Base-by-base conservation (phyloP, 2,113 vertebrate species). In the Bombycilla garrulus region DNA sequence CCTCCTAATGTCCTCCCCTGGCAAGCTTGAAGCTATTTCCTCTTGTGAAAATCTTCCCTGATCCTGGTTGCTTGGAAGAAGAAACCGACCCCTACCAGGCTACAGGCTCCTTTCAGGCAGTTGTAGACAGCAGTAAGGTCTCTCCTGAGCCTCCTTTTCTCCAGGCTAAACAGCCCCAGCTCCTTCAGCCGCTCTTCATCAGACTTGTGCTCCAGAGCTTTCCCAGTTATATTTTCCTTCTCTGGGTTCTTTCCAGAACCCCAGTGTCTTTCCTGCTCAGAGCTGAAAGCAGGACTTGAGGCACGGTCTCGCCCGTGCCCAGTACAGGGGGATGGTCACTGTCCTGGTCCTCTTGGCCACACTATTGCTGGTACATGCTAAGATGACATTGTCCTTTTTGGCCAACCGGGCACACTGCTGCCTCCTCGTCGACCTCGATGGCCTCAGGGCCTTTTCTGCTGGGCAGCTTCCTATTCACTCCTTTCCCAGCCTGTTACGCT, bases 71-170 rank as follows among this genome's bases (percentile, higher is more conserved):
- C 28, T 12, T 48, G 44, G 31, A 29, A 48, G 74, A 60, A 31
- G 31, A 23, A 26, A 11, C 19, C 3, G 3, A 36, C 19, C 7
- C 12, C 5, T 4, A 14, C 5, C 51, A 33, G 29, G 11, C 26
- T 28, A 5, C 33, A 10, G 0, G 2, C 23, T 51, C 6, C 19
- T 24, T 38, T 45, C 28, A 5, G 11, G 15, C 1, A 9, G 8
- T 2, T 33, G 15, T 10, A 9, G 26, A 26, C 22, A 36, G 15
- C 6, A 0, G 1, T 33, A 7, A 51, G 12, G 10, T 28, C 26
- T 40, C 15, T 23, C 2, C 15, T 25, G 25, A 71, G 35, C 35
- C 25, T 56, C 29, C 36, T 65, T 80, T 31, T 33, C 36, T 50
- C 10, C 44, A 28, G 51, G 22, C 17, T 44, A 3, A 33, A 36